Conservation (phyloP, 37 sponge, comb jelly and placozoan genomes). For the Eunapius fragilis region DNA sequence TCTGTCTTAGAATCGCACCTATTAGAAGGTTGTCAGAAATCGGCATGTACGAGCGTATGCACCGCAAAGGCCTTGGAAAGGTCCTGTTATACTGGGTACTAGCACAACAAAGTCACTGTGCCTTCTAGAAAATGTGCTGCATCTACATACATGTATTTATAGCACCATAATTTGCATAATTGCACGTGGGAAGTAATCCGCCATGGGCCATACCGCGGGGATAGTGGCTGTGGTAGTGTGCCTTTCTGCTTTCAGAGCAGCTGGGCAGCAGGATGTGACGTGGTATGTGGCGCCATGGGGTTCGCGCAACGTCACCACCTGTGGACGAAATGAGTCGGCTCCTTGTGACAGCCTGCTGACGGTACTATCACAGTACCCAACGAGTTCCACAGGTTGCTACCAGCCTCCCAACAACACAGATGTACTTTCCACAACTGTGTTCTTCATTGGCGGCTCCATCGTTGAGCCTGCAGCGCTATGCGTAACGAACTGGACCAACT, state of each 20-base stretch:
- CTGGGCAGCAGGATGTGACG: constrained; percentile 9
- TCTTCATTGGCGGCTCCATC: constrained; percentile 20
- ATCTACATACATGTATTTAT: background rate
- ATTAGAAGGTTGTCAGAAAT: too few relatives aligned
- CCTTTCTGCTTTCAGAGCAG: background rate
- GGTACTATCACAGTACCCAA: constrained; percentile 16
- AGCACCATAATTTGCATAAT: background rate
- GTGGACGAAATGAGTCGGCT: constrained; percentile 13
- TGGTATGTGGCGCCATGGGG: constrained; percentile 52
- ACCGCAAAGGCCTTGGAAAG: too few relatives aligned
- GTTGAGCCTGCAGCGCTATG: constrained; percentile 29
- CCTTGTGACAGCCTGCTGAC: constrained; percentile 45
- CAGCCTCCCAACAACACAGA: constrained; percentile 3
- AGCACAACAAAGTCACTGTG: too few relatives aligned
- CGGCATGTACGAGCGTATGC: too few relatives aligned
- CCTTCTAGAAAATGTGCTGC: background rate
- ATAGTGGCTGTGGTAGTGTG: background rate
- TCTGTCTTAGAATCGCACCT: too few relatives aligned
- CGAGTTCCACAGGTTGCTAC: background rate
- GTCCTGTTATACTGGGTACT: too few relatives aligned
- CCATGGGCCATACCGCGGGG: background rate
- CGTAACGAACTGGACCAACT: constrained; percentile 48
- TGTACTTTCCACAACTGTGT: constrained; percentile 31
- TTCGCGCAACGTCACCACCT: constrained; percentile 22
- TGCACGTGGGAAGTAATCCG: background rate